These are phyloP conservation scores for Ips nitidus DNA, from an alignment of 1,140 invertebrate species.

Conservation along the genomic window DNA sequence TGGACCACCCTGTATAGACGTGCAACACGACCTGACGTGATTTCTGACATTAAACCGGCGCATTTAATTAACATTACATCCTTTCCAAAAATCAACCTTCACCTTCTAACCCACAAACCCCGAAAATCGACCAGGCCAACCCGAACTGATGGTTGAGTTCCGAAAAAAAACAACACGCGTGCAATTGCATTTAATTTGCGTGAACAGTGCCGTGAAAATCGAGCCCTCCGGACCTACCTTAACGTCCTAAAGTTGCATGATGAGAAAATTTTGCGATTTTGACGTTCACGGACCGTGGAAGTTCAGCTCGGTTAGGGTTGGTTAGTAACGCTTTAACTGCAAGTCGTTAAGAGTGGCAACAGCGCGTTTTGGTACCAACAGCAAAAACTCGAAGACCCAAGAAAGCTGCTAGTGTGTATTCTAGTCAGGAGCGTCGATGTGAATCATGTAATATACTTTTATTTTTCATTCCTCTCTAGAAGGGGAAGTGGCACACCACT, in stretches of 20 bases:
- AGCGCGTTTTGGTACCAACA: no score
- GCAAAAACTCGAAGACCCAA: neutral
- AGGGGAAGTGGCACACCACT: neutral
- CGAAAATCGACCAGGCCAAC: constrained; percentile 10
- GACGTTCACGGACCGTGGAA: neutral
- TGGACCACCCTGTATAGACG: no score
- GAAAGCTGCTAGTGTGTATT: constrained; percentile 13
- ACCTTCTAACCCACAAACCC: constrained; percentile 18
- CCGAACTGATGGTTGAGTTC: constrained; percentile 4
- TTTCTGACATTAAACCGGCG: neutral
- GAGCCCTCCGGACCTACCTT: constrained; percentile 18
- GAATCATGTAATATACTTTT: constrained; percentile 5
- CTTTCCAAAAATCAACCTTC: neutral
- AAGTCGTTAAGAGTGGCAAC: neutral
- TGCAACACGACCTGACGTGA: neutral
- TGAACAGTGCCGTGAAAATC: constrained; percentile 22
- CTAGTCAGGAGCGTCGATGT: constrained; percentile 17
- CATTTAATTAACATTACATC: constrained; percentile 1
- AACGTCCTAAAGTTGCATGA: constrained; percentile 17
- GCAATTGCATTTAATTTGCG: constrained; percentile 30
- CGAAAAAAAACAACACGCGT: constrained; percentile 20
- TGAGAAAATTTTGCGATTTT: constrained; percentile 13
- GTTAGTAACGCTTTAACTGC: neutral
- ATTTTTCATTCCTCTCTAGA: neutral
- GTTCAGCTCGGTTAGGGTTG: neutral